Percentiles rank a stretch among this genome's conserved stretches.
Evolutionary conservation across 35 echinoderm and acorn worm species (phyloP).

Genomic region (Heliocidaris tuberculata): DNA sequence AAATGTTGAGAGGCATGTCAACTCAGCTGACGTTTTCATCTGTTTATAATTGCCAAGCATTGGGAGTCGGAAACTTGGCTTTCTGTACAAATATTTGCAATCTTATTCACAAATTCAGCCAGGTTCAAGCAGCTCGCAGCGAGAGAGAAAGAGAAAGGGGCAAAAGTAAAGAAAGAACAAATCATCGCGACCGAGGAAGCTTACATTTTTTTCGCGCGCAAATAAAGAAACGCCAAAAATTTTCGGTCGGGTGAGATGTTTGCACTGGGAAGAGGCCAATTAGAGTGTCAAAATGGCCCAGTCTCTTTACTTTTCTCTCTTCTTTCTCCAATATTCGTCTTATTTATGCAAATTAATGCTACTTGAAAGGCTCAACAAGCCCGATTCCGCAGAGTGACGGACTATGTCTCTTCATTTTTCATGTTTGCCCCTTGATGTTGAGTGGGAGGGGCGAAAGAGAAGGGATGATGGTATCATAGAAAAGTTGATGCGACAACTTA

Average conservation of each 20-base stretch:
- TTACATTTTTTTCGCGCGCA: slow-evolving; percentile 44
- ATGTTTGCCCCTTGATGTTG: neutral
- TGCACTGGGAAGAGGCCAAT: slow-evolving; percentile 42
- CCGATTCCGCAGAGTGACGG: neutral
- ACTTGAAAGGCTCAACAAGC: slow-evolving; percentile 28
- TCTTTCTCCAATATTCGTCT: slow-evolving; percentile 16
- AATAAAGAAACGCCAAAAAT: slow-evolving; percentile 34
- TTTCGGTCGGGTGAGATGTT: slow-evolving; percentile 37
- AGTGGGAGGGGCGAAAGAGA: neutral
- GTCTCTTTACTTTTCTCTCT: slow-evolving; percentile 41
- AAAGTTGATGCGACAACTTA: neutral
- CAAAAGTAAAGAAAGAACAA: slow-evolving; percentile 5
- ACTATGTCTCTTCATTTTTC: neutral
- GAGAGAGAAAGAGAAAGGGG: neutral
- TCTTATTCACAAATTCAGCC: slow-evolving; percentile 51
- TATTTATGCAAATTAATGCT: slow-evolving; percentile 52
- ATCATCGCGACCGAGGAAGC: slow-evolving; percentile 37
- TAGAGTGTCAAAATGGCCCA: slow-evolving; percentile 39
- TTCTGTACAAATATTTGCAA: slow-evolving; percentile 50
- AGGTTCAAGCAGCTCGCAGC: slow-evolving; percentile 27
- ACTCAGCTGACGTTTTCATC: slow-evolving; percentile 48
- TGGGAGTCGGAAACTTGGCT: slow-evolving; percentile 54
- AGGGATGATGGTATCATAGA: neutral
- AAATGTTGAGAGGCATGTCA: slow-evolving; percentile 38
- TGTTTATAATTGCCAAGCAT: slow-evolving; percentile 50